Evolutionary conservation across 2,888 invertebrate species (phyloP), one percentile per base, ranked within the genome.

Genomic region (Trissolcus japonicus): DNA sequence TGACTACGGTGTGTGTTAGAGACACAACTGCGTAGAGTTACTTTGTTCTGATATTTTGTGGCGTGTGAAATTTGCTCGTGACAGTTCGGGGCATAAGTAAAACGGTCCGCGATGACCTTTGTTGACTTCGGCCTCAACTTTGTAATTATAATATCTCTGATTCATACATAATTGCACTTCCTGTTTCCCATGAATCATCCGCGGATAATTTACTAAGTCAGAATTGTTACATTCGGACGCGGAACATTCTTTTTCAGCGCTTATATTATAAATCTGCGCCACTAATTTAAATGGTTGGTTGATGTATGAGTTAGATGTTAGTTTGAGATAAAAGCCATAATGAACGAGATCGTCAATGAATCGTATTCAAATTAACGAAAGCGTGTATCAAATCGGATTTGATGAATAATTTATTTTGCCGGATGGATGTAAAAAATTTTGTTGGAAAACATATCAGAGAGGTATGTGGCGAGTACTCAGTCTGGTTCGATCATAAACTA

Each of bases 261-360:
- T 17, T 11, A 51, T 11, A 48, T 25, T n/a, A 63, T 72, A 72
- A 63, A 72, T 63, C 63, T n/a, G 29, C 50, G 40, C 3, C 59
- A 41, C 53, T 41, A 63, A 59, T 60, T 72, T 40, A 19, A 72
- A 48, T 43, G 40, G 17, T 21, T 41, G 41, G 21, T 11, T 65
- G 51, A 72, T 72, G 16, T 53, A 72, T 48, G 53, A 21, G 25
- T 59, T 57, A 72, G 71, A 72, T 63, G 53, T 53, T 16, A 46
- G 48, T 55, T 61, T 25, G n/a, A 55, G 68, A 68, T 68, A 68
- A 60, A 59, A 53, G 67, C 21, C 13, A 35, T 65, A 21, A 16
- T 48, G 29, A 46, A 14, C 50, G 50, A 56, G 29, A 56, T 65
- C 46, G 56, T 65, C 54, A 65, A 55, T 16, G 46, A 29, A 41